Conservation (phyloP, 2,113 vertebrate genomes). For the Scytalopus superciliaris region DNA sequence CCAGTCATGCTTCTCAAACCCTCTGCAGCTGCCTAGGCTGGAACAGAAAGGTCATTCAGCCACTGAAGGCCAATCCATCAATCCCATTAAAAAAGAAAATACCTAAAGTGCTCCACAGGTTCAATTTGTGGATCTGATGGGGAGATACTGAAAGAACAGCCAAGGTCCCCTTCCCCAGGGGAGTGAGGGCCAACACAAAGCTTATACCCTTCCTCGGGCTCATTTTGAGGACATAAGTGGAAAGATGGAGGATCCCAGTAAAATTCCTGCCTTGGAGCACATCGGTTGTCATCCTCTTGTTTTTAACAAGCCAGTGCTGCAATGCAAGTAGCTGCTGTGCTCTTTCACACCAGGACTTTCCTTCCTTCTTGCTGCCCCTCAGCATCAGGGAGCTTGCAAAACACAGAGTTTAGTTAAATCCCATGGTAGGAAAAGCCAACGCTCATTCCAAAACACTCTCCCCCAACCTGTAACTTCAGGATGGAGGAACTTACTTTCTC, state of each 20-base stretch:
- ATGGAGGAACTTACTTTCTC: background rate
- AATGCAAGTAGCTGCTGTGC: background rate
- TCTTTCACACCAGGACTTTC: background rate
- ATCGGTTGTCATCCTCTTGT: background rate
- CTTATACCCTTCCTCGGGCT: background rate
- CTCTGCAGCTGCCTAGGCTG: slow-evolving; percentile 36
- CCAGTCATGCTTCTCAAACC: slow-evolving; percentile 44
- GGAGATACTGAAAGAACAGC: slow-evolving; percentile 1
- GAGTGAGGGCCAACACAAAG: background rate
- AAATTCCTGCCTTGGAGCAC: background rate
- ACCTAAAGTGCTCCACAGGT: slow-evolving; percentile 41
- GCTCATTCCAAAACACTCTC: background rate
- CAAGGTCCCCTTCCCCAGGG: background rate
- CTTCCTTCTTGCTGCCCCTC: background rate
- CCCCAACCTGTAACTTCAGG: background rate
- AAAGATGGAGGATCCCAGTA: background rate
- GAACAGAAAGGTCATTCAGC: slow-evolving; percentile 68
- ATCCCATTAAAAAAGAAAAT: slow-evolving; percentile 56
- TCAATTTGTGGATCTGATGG: slow-evolving; percentile 10
- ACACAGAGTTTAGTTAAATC: background rate
- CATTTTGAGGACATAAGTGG: background rate
- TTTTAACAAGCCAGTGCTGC: background rate
- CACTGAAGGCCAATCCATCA: slow-evolving; percentile 66
- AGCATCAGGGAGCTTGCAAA: background rate
- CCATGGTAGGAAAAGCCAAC: background rate